A percentile compares a stretch with the other conserved stretches of the same genome.
phyloP scores from a whole-genome alignment of 2,113 vertebrate species.

The Gila orcuttii region DNA sequence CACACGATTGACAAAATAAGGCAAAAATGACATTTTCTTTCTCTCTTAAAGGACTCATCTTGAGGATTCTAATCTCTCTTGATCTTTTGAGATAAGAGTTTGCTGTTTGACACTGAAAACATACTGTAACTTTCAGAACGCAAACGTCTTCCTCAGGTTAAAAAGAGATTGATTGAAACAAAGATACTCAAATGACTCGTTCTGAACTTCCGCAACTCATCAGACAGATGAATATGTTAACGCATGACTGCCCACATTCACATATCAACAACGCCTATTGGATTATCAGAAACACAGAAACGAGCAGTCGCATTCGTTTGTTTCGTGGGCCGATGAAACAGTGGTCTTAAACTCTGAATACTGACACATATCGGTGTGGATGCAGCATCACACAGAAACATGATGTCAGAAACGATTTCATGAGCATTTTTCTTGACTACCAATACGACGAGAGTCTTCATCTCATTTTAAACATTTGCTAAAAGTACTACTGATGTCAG shows the following conservation, averaged over 20 bases:
- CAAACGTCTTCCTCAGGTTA: background rate
- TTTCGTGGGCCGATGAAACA: background rate
- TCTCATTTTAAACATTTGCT: background rate
- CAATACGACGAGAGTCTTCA: background rate
- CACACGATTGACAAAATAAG: background rate
- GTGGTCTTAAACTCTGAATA: background rate
- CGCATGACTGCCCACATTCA: background rate
- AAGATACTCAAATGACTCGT: constrained; percentile 5
- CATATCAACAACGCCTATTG: background rate
- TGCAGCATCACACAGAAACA: background rate
- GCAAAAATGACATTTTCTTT: background rate
- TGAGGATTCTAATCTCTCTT: background rate
- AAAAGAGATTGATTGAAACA: background rate
- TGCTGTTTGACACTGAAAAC: background rate
- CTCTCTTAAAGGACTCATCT: background rate
- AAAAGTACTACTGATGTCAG: background rate
- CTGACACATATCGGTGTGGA: background rate
- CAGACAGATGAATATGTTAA: background rate
- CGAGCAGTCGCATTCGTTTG: background rate
- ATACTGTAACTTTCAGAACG: constrained; percentile 16
- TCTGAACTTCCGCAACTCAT: background rate
- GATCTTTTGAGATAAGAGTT: background rate
- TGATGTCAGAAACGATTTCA: background rate
- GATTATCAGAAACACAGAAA: background rate
- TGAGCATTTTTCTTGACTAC: background rate